Evolutionary conservation across 2,888 invertebrate genomes (phyloP).

Genomic region (Margaritifera margaritifera): DNA sequence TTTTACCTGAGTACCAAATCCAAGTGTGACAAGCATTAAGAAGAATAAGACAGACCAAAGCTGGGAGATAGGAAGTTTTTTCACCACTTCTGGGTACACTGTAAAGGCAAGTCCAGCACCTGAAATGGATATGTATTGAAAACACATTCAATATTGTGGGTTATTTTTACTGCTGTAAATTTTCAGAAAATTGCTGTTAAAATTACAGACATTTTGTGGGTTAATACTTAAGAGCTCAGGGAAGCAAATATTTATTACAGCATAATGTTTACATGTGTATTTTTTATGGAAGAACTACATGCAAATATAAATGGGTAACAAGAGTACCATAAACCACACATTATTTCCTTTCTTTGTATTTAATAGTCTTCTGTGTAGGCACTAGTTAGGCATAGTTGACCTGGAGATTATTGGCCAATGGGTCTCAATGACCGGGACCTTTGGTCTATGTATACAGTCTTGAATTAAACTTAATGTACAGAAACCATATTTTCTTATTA

Average conservation of each 20-base stretch:
- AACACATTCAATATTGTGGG: no score
- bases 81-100: conserved; percentile 67
- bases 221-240: no score
- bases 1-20: conserved; percentile 65
- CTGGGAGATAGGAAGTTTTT: conserved; percentile 64
- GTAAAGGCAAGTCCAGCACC: conserved; percentile 67
- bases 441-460: no score
- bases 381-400: no score
- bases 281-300: background rate
- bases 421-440: no score
- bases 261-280: background rate
- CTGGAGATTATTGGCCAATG: no score
- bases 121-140: conserved; percentile 15
- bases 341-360: background rate
- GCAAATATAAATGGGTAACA: background rate
- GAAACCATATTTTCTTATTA: no score
- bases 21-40: conserved; percentile 66
- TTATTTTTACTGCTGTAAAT: no score
- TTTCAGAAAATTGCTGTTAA: no score
- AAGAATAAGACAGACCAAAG: conserved; percentile 69
- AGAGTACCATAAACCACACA: background rate
- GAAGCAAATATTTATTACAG: background rate
- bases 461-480: no score
- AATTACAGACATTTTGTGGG: no score
- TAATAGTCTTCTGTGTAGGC: background rate